Evolutionary conservation across 2,888 invertebrate genomes (phyloP), one percentile per base, ranked within the genome.

Genomic region (Diaphora mendica): DNA sequence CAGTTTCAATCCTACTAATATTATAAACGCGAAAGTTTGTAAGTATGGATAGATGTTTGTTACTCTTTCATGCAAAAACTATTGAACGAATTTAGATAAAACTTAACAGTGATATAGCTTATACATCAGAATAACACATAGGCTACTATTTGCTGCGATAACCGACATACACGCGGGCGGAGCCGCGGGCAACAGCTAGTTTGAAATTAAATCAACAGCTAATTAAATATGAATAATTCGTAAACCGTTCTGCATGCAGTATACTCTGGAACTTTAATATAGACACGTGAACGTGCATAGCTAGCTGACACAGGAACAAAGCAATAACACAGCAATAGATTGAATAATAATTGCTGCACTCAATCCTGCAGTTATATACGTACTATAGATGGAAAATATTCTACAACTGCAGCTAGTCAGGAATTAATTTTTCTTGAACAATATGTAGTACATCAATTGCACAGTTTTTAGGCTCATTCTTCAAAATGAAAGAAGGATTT

Each of bases 301-400:
- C 71, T 68, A 67, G 65, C 71, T 66, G 70, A 77, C 76, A 85
- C 89, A 89, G 89, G 89, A 89, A 89, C 85, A 84, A 81, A 77
- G 80, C 86, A 89, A 88, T 89, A 87, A 82, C 82, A 79, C 81
- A 81, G 85, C 79, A 79, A 81, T 86, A 83, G 79, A 85, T 87
- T 85, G 82, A 84, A 86, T 83, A 84, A 82, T 82, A 84, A 84
- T 84, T 85, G 85, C 73, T 81, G 77, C 76, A 80, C 76, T 77
- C 83, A 75, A 80, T 84, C 74, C 76, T 76, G 73, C 69, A 26
- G 73, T 66, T 75, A 42, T 44, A n/a, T 44, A 64, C 26, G 39
- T 39, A 79, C 72, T 76, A 75, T 78, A 82, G 79, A 84, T 82
- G 78, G 77, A 79, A 75, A 79, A 69, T 74, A 75, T 64, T 76